Conservation (phyloP, 2,113 vertebrate species). For the Phylloscopus trochiloides region DNA sequence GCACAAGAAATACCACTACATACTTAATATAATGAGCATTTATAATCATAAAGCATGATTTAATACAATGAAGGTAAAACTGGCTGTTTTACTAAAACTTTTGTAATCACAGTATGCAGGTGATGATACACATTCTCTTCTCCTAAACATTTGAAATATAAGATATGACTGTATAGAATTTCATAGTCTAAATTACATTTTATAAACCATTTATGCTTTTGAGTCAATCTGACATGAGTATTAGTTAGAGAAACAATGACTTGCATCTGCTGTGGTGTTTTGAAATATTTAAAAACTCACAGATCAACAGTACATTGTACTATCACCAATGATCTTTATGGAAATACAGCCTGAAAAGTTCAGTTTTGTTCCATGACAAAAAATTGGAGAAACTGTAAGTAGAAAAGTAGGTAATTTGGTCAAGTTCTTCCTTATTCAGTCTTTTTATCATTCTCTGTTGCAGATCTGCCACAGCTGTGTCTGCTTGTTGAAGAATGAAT, state of each 20-base stretch:
- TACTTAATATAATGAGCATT: neutral
- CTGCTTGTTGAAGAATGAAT: neutral
- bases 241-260: neutral
- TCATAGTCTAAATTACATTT: neutral
- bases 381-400: neutral
- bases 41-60: neutral
- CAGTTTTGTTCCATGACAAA: neutral
- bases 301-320: neutral
- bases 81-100: neutral
- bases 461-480: fast-evolving
- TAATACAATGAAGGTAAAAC: neutral
- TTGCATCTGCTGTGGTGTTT: neutral
- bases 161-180: neutral
- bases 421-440: neutral
- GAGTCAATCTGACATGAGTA: neutral
- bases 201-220: neutral
- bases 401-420: neutral
- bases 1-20: neutral
- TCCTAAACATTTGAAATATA: neutral
- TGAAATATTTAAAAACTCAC: neutral
- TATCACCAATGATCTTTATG: fast-evolving
- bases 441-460: neutral
- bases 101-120: neutral
- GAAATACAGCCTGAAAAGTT: neutral
- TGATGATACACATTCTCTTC: neutral